Evolutionary conservation across 1,140 invertebrate species (phyloP), one percentile per base, ranked within the genome.

Genomic region (Drosophila mayri): DNA sequence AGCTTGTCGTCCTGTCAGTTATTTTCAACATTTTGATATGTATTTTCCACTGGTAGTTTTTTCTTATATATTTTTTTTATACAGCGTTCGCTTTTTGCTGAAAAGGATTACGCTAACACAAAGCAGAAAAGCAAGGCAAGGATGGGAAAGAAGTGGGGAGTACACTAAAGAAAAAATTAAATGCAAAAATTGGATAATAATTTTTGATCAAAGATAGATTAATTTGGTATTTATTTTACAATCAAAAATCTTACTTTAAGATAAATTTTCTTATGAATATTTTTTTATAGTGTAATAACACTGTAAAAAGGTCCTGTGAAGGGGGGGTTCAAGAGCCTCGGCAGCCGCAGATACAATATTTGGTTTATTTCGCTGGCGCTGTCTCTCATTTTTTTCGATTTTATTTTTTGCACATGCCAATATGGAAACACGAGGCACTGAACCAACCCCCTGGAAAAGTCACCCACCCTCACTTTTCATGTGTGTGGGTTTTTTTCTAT

Each of bases 61-160:
- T 49, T 47, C 10, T 2, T 16, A 5, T 16, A 5, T 16, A 6
- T 63, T 66, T 60, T 49, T 83, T 61, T 75, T 59, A 58, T 43
- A 41, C 71, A 57, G 70, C 62, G 47, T 83, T 88, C 61, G 77
- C 65, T 60, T 60, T 71, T 64, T 63, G 81, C 74, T 81, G 76
- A 90, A 90, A 88, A 88, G 85, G 85, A 88, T 90, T 85, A 88
- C 85, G 66, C 81, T 83, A 83, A 83, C 76, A 80, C 79, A 83
- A 83, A 83, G 73, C 73, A 76, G 80, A 74, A 80, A 47, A 83
- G 80, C 61, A 67, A 58, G 58, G 61, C 41, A 68, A 65, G 64
- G 35, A 47, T 20, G 38, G 12, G 28, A 8, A 28, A 11, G 32
- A 4, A 25, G 4, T 4, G 16, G 28, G 3, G 3, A 22, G 20